Evolutionary conservation across 1,140 invertebrate genomes (phyloP).

Genomic region (Batillaria attramentaria): DNA sequence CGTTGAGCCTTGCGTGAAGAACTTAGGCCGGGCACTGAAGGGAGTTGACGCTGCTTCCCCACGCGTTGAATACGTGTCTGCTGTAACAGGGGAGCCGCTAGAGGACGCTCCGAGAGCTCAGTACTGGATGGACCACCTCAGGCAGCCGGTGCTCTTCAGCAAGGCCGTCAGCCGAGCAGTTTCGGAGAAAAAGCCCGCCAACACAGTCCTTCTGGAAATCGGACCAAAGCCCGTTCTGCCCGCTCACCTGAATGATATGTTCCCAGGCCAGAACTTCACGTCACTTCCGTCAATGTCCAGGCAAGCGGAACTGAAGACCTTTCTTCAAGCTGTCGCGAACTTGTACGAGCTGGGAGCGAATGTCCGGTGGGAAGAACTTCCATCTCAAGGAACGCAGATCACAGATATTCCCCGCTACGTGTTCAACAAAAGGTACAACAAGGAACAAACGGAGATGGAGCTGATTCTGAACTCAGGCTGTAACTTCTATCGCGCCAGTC

Average conservation of each 20-base stretch:
- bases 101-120: background rate
- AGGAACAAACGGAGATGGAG: background rate
- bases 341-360: conserved; percentile 26
- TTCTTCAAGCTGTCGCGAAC: background rate
- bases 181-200: background rate
- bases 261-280: conserved; percentile 5
- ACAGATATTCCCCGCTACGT: conserved; percentile 11
- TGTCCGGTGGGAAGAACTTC: conserved; percentile 10
- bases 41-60: background rate
- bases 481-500: background rate
- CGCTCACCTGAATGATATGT: conserved; percentile 34
- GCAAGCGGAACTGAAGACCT: background rate
- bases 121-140: conserved; percentile 42
- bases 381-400: background rate
- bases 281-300: conserved; percentile 34
- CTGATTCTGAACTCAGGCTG: background rate
- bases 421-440: conserved; percentile 1
- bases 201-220: conserved; percentile 43
- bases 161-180: conserved; percentile 29
- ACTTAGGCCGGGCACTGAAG: conserved; percentile 12
- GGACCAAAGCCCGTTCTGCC: conserved; percentile 41
- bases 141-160: conserved; percentile 33
- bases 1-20: conserved; percentile 13
- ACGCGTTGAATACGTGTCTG: conserved; percentile 26
- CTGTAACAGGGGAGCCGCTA: conserved; percentile 28